Evolutionary conservation across 2,113 vertebrate species (phyloP), one percentile per base, ranked within the genome.

Genomic region (Otocyon megalotis): DNA sequence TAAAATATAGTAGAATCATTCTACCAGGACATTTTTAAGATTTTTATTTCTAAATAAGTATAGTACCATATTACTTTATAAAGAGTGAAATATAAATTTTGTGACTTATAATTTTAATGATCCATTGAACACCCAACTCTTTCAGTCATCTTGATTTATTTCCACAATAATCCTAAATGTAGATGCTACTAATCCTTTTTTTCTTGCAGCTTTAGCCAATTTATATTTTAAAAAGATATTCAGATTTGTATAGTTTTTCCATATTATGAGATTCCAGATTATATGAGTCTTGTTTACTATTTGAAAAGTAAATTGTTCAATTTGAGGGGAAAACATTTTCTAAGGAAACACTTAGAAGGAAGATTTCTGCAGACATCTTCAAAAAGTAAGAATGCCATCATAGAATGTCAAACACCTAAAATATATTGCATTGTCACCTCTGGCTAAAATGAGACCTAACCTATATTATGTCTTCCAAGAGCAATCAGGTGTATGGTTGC

Each of bases 1-100:
- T 69, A 92, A 84, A 81, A 82, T 93, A 79, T 89, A 60, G 12
- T 93, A 62, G 6, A 96, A 62, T 54, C 4, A 53, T 71, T 71
- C 15, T 74, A 28, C 3, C 26, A 50, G 3, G 53, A 19, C 1
- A 22, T 83, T 83, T 84, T 24, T 1, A 30, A 58, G 62, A 30
- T 28, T 56, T 19, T 3, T 71, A 90, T 88, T 54, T 56, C 22
- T 48, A 50, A 77, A 50, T 13, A 63, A 82, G 87, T 87, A 69
- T 50, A 95, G 14, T 65, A 5, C 28, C 3, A 88, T 72, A 32
- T 72, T 89, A 80, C 28, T 83, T 92, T 67, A 53, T 56, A 83
- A 8, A 72, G 6, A 87, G 5, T 77, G 22, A 67, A 82, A 77
- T 87, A 54, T 32, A 92, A 90, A 56, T 8, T 53, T 87, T 3